These are phyloP conservation scores for Hypercompe scribonia DNA, from an alignment of 2,888 invertebrate species.

Conservation along the genomic window DNA sequence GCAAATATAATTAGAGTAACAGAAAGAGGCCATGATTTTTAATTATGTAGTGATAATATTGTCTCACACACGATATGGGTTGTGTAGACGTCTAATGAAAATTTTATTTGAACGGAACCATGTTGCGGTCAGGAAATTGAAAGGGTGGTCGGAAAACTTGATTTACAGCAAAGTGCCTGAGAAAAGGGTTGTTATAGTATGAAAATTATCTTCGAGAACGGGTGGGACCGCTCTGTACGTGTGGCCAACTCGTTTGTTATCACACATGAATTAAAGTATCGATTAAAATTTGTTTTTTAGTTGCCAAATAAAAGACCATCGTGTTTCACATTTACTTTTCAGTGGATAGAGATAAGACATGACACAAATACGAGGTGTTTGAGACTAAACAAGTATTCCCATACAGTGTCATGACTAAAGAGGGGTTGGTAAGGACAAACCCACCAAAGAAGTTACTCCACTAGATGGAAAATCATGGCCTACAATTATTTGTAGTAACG, in stretches of 20 bases:
- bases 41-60: slow-evolving; percentile 65
- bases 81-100: slow-evolving; percentile 74
- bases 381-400: neutral
- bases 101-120: slow-evolving; percentile 72
- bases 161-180: slow-evolving; percentile 79
- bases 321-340: neutral
- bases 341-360: neutral
- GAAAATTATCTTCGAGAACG: slow-evolving; percentile 76
- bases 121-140: slow-evolving; percentile 82
- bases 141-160: slow-evolving; percentile 80
- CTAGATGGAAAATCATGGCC: neutral
- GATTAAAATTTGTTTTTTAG: slow-evolving; percentile 56
- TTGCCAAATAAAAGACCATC: slow-evolving; percentile 28
- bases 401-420: neutral
- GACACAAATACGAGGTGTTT: neutral
- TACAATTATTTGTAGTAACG: neutral
- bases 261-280: slow-evolving; percentile 58
- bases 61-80: slow-evolving; percentile 54
- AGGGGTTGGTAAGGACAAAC: no score
- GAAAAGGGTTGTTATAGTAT: slow-evolving; percentile 82
- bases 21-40: slow-evolving; percentile 36
- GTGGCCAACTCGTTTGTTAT: slow-evolving; percentile 57
- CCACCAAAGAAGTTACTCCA: neutral
- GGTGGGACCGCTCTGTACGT: slow-evolving; percentile 55
- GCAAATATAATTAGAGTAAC: slow-evolving; percentile 18